phyloP scores from a whole-genome alignment of 2,797 vertebrate genomes.

The Momotus momota region DNA sequence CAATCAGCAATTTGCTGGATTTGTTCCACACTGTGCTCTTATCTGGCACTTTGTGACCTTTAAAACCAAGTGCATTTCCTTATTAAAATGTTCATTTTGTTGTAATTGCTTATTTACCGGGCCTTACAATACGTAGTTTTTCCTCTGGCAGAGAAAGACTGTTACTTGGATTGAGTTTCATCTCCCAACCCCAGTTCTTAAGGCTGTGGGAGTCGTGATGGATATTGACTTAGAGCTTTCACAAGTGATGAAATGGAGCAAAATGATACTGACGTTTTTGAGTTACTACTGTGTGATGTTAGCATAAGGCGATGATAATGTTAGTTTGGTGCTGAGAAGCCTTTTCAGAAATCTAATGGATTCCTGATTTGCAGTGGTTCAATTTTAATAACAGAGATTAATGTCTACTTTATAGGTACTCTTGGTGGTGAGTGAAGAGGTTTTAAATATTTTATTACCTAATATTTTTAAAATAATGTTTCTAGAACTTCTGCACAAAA shows the following conservation, averaged over 20 bases:
- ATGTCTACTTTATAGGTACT: not conserved
- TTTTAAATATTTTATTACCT: not conserved
- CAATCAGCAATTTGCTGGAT: constrained; percentile 17
- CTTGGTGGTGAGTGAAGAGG: not conserved
- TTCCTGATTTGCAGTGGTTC: not conserved
- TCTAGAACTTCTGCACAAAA: not conserved
- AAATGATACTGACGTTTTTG: not conserved
- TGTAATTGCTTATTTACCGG: not conserved
- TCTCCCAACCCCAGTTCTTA: not conserved
- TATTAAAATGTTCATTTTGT: constrained; percentile 44
- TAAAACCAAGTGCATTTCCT: constrained; percentile 50
- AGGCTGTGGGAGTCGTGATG: not conserved
- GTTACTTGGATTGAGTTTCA: not conserved
- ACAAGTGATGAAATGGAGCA: not conserved
- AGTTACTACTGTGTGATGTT: not conserved
- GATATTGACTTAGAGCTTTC: not conserved
- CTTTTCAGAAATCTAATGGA: not conserved
- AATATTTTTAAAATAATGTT: not conserved
- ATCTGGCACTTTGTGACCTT: constrained; percentile 26
- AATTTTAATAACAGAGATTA: not conserved
- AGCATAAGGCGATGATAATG: not conserved
- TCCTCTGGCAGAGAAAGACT: not conserved
- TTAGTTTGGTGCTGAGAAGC: not conserved
- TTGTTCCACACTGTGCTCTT: constrained; percentile 19
- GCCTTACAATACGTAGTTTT: not conserved